Evolutionary conservation across 53 echinoderm and acorn worm genomes (phyloP).

Genomic region (Zoroaster sp.): DNA sequence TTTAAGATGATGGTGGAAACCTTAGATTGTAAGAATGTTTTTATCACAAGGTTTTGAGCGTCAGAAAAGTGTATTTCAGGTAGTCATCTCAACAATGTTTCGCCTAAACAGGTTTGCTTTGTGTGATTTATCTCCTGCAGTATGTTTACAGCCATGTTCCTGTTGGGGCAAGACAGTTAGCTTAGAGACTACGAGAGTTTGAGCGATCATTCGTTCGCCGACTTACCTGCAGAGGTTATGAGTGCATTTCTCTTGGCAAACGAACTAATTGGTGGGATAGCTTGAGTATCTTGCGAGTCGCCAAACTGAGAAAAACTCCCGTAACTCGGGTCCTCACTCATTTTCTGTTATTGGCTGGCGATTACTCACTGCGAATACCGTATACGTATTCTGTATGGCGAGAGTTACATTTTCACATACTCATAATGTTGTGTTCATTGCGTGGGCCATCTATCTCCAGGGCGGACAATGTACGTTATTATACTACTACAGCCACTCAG

Average conservation of each 20-base stretch:
- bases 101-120: neutral
- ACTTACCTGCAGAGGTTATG: slow-evolving; percentile 37
- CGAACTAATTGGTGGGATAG: slow-evolving; percentile 61
- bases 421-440: neutral
- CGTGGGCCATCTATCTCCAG: neutral
- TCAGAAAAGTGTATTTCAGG: neutral
- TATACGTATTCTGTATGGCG: neutral
- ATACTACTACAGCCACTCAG: neutral
- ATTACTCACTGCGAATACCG: neutral
- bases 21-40: neutral
- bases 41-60: neutral
- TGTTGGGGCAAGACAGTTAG: neutral
- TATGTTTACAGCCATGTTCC: neutral
- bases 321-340: slow-evolving; percentile 25
- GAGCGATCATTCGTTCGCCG: neutral
- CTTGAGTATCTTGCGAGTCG: slow-evolving; percentile 4
- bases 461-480: slow-evolving; percentile 25
- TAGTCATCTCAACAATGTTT: neutral
- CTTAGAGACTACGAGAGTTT: too few relatives aligned
- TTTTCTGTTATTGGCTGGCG: neutral
- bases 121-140: neutral
- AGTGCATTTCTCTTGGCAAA: slow-evolving; percentile 38
- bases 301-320: slow-evolving; percentile 33
- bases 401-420: slow-evolving; percentile 41
- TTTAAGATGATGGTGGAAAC: neutral